These are phyloP conservation scores for Mesorhabditis spiculigera DNA, from an alignment of 2,888 invertebrate genomes.

Conservation along the genomic window DNA sequence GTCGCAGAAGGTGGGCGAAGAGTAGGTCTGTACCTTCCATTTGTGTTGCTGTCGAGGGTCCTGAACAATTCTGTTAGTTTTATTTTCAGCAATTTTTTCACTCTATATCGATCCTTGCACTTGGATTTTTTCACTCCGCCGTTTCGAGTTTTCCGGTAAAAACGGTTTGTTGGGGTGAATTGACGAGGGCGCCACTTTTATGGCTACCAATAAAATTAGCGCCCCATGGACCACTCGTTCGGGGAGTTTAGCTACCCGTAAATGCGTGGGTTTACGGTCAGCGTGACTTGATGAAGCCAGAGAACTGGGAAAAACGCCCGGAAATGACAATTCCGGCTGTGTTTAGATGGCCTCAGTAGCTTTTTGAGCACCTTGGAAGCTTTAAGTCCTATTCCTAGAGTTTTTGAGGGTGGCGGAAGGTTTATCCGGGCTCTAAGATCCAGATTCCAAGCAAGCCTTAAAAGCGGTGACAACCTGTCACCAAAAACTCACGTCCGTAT, in stretches of 20 bases:
- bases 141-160: not conserved
- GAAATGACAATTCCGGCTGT: not conserved
- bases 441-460: too few relatives aligned
- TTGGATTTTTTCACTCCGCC: not conserved
- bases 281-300: too few relatives aligned
- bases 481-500: conserved; percentile 78
- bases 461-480: not conserved
- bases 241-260: too few relatives aligned
- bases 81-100: not conserved
- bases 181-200: not conserved
- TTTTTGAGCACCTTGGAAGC: too few relatives aligned
- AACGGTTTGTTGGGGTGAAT: not conserved
- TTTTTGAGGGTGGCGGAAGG: too few relatives aligned
- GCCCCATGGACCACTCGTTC: not conserved
- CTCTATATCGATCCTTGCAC: conserved; percentile 37
- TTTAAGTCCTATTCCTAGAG: too few relatives aligned
- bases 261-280: too few relatives aligned
- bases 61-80: conserved; percentile 62
- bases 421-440: too few relatives aligned
- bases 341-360: too few relatives aligned
- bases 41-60: conserved; percentile 88
- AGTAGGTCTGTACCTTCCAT: conserved; percentile 88
- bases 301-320: not conserved
- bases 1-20: conserved; percentile 98
- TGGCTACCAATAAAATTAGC: not conserved